Base-by-base conservation (phyloP, 2,888 invertebrate species). In the Agonopterix heracliana region DNA sequence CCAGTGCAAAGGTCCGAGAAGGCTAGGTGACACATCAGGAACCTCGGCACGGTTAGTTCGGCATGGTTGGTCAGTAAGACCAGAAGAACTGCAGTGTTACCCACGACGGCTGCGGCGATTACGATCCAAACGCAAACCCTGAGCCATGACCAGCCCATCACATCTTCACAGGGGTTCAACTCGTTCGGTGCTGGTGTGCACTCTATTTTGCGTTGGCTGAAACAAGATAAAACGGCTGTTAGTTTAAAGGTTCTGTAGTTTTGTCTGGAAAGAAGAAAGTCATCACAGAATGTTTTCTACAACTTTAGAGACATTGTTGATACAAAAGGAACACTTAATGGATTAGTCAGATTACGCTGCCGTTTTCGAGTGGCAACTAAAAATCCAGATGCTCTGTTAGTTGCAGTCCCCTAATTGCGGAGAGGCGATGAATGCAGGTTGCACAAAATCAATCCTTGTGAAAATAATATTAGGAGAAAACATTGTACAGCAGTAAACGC, bases 1-100 rank as follows among this genome's bases (percentile, higher is more conserved):
- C 96, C 97, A 89, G 97, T 94, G 69, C 94, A 94, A 46, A 98
- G 91, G 81, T 98, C 97, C 0, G 96, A 96, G 72, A 95, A 92
- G 0, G 96, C 96, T 51, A 98, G 88, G 74, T 97, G 95, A 64
- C 88, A 88, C 88, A 88, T 88, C 10, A 88, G 81, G 71, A 88
- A 85, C 46, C 86, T 70, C 0, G 87, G 79, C 0, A 87, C 88
- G 1, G 86, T 86, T 9, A 86, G 64, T 41, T 88, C 87, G 0
- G 78, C 68, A 56, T 80, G 82, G 66, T 92, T 92, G 53, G 92
- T 91, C 45, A 94, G 82, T 2, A 96, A 90, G 0, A 97, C 95
- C 2, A 94, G 78, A 4, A 96, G 90, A 0, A 97, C 96, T 4
- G 95, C 93, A 9, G 93, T 78, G 80, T 97, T 97, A 50, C 97